Conservation (phyloP, 2,888 invertebrate genomes). For the Heliothis peltigera region DNA sequence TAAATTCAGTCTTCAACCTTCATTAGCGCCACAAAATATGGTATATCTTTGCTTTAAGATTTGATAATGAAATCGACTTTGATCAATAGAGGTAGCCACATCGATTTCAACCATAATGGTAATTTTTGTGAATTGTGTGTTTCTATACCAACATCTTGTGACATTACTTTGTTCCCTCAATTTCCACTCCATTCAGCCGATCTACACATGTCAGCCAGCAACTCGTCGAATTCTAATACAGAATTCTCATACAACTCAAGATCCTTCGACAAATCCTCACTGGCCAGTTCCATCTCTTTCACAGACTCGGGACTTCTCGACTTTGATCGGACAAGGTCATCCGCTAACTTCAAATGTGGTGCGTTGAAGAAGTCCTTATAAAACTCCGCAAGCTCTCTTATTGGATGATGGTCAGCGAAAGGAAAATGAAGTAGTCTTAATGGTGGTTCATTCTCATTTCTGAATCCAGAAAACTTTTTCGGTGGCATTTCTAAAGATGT, state of each 20-base stretch:
- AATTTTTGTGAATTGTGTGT: neutral
- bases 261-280: slow-evolving; percentile 91
- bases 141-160: slow-evolving; percentile 12
- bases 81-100: no score
- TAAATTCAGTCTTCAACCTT: slow-evolving; percentile 68
- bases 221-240: slow-evolving; percentile 93
- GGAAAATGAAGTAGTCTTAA: slow-evolving; percentile 93
- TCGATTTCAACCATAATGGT: neutral
- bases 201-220: slow-evolving; percentile 92
- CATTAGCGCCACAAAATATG: slow-evolving; percentile 32
- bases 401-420: slow-evolving; percentile 93
- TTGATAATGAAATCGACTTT: no score
- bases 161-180: slow-evolving; percentile 65
- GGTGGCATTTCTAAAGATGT: slow-evolving; percentile 83
- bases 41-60: no score
- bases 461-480: slow-evolving; percentile 82
- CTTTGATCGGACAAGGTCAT: slow-evolving; percentile 65
- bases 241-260: slow-evolving; percentile 93
- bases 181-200: slow-evolving; percentile 91
- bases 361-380: slow-evolving; percentile 95
- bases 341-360: slow-evolving; percentile 81
- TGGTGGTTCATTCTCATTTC: slow-evolving; percentile 91
- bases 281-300: slow-evolving; percentile 78
- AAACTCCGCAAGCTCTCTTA: slow-evolving; percentile 94
- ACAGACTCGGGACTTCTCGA: slow-evolving; percentile 68